Evolutionary conservation across 1,140 invertebrate species (phyloP), one percentile per base, ranked within the genome.

Genomic region (Drosophila carrolli): DNA sequence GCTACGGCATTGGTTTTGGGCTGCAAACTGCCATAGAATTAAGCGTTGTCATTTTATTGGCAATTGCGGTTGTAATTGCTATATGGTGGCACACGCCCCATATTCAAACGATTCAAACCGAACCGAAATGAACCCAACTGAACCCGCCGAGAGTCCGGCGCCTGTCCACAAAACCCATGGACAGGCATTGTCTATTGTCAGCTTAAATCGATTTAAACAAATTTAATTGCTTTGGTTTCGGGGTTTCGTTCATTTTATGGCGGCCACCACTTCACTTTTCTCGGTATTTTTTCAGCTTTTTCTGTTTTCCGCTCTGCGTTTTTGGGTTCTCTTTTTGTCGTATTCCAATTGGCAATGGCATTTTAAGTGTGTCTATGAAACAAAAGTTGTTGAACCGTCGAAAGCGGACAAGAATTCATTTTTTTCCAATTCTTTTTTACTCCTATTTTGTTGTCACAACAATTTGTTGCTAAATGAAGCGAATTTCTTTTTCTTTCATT

Each of bases 131-230:
- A 67, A 53, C 32, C 50, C 35, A 54, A 54, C 40, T 13, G 27
- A 50, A 14, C 27, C 44, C 44, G 1, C 9, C 16, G 14, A 44
- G 23, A 60, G 58, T 62, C 37, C 54, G 32, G 6, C 27, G 55
- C 14, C 55, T 38, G 16, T 38, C 29, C 7, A 4, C 4, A 7
- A 11, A 16, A 40, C 41, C 29, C 53, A 41, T 43, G 37, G 58
- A 66, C 57, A 14, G 9, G 29, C 76, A 83, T 71, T 58, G 77
- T 77, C 82, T 81, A 85, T 75, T 85, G 81, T 81, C 68, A 74
- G 81, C 78, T 85, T 86, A 85, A 85, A 85, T 85, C 81, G 81
- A 85, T 85, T 85, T 86, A 68, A 85, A 85, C 81, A 85, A 85
- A 85, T 85, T 85, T 85, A 85, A 85, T 85, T 81, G 81, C 74